These are phyloP conservation scores for Craterocephalus amniculus DNA, from an alignment of 2,797 vertebrate genomes.

Conservation along the genomic window DNA sequence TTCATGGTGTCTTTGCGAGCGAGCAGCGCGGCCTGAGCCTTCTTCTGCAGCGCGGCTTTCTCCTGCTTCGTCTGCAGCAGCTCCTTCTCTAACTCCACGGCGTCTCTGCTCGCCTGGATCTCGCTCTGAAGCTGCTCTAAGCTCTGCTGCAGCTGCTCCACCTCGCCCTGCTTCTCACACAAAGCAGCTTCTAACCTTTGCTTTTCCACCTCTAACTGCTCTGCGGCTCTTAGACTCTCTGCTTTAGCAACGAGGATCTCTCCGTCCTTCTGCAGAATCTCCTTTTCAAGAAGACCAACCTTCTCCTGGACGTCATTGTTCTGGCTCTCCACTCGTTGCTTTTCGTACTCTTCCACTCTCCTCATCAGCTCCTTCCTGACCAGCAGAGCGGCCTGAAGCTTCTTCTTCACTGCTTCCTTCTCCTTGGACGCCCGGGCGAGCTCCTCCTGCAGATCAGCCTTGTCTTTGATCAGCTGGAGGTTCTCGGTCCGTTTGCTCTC, in stretches of 20 bases:
- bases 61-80: constrained; percentile 74
- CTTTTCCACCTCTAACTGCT: constrained; percentile 65
- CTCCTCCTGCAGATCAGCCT: constrained; percentile 72
- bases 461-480: constrained; percentile 73
- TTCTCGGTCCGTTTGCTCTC: constrained; percentile 68
- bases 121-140: constrained; percentile 78
- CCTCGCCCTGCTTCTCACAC: not conserved
- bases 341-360: constrained; percentile 84
- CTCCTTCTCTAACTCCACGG: constrained; percentile 57
- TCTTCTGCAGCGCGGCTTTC: constrained; percentile 82
- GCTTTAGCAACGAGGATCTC: constrained; percentile 64
- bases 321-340: constrained; percentile 69
- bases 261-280: constrained; percentile 77
- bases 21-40: constrained; percentile 82
- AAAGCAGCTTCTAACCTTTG: constrained; percentile 42
- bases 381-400: constrained; percentile 87
- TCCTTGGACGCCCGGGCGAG: constrained; percentile 81
- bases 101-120: constrained; percentile 51
- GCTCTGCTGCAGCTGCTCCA: constrained; percentile 62
- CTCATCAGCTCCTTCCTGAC: constrained; percentile 87
- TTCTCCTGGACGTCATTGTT: constrained; percentile 68
- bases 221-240: constrained; percentile 55
- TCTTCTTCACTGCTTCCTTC: constrained; percentile 87
- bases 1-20: constrained; percentile 77
- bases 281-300: constrained; percentile 71